Evolutionary conservation across 2,797 vertebrate species (phyloP).

Genomic region (Chelmon rostratus): DNA sequence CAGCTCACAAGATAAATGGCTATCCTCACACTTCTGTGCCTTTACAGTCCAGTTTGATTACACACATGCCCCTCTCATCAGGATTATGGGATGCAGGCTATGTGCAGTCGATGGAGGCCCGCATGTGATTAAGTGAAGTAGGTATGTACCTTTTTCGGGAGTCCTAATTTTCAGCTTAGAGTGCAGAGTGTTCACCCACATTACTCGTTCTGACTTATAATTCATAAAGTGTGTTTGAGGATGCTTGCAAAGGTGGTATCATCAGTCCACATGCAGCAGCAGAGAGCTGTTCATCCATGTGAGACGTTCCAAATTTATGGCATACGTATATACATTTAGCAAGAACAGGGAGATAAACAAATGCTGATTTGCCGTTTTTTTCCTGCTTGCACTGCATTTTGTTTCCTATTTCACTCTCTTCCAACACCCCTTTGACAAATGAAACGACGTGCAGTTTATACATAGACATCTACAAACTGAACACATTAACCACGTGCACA

Average conservation of each 20-base stretch:
- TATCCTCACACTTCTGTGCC: background rate
- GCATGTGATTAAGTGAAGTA: background rate
- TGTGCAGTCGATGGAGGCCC: background rate
- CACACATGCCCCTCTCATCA: slow-evolving; percentile 2
- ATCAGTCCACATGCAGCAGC: slow-evolving; percentile 48
- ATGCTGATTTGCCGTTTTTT: slow-evolving; percentile 59
- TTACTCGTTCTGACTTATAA: slow-evolving; percentile 55
- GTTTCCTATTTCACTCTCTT: slow-evolving; percentile 14
- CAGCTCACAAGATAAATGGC: background rate
- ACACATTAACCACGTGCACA: background rate
- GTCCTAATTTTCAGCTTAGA: slow-evolving; percentile 35
- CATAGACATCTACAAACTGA: background rate
- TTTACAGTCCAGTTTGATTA: background rate
- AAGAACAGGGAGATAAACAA: slow-evolving; percentile 60
- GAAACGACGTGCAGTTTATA: background rate
- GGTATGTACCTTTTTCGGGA: background rate
- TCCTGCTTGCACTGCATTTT: slow-evolving; percentile 25
- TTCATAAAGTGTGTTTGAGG: slow-evolving; percentile 59
- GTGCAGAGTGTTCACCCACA: slow-evolving; percentile 30
- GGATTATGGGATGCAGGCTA: slow-evolving; percentile 5
- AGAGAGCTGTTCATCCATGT: slow-evolving; percentile 61
- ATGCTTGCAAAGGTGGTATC: slow-evolving; percentile 36
- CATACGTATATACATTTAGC: slow-evolving; percentile 45
- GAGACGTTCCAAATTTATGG: slow-evolving; percentile 61
- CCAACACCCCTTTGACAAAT: slow-evolving; percentile 23